Percentiles rank a stretch among this genome's conserved stretches.
Conservation (phyloP, 2,113 vertebrate species). For the Brachyhypopomus occidentalis region DNA sequence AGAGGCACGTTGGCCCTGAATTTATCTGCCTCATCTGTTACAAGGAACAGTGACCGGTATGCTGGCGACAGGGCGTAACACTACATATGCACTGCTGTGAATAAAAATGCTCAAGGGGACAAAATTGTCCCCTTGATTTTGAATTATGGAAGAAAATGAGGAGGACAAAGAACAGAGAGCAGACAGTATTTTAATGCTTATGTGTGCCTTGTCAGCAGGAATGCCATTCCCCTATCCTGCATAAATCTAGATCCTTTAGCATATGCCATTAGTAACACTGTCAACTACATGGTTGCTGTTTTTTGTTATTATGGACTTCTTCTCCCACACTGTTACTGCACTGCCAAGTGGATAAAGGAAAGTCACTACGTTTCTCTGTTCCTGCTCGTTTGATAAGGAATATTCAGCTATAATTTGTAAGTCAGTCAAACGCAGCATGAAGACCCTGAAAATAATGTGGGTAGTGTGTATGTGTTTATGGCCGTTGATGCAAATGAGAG, state of each 20-base stretch:
- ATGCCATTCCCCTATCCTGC: not conserved
- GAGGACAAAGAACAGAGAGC: not conserved
- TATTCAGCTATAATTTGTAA: constrained; percentile 8
- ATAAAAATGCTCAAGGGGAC: constrained; percentile 14
- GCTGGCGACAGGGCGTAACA: not conserved
- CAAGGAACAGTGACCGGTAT: constrained; percentile 4
- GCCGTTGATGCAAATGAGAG: constrained; percentile 47
- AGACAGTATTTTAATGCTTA: not conserved
- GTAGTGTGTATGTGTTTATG: constrained; percentile 54
- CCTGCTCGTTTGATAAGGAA: not conserved
- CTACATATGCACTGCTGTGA: not conserved
- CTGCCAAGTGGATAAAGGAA: constrained; percentile 3
- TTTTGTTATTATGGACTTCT: not conserved
- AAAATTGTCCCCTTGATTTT: constrained; percentile 10
- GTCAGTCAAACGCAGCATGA: constrained; percentile 38
- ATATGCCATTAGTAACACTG: not conserved
- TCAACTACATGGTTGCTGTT: not conserved
- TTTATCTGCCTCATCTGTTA: constrained; percentile 45
- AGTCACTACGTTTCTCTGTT: not conserved
- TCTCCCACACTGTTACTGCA: not conserved
- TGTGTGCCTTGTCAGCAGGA: not conserved
- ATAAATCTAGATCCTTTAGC: not conserved
- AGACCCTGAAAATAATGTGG: constrained; percentile 19
- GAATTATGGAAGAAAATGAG: constrained; percentile 1
- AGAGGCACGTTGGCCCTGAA: constrained; percentile 24